Evolutionary conservation across 1,140 invertebrate species (phyloP).

Genomic region (Drosophila bifasciata): DNA sequence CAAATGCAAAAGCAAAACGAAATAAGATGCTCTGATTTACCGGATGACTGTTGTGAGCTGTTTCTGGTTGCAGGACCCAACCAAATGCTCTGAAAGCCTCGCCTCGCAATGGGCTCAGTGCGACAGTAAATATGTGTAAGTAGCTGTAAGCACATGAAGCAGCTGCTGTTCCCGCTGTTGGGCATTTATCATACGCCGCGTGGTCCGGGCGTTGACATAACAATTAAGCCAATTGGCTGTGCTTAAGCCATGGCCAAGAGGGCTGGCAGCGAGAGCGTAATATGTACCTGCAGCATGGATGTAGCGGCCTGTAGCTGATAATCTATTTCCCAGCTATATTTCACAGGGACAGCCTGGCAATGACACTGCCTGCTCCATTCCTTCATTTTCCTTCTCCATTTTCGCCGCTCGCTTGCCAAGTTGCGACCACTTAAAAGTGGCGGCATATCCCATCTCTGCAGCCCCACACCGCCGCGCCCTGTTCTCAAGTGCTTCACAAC

Average conservation of each 20-base stretch:
- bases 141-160: slow-evolving; percentile 36
- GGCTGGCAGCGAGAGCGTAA: background rate
- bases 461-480: too few species aligned
- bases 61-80: slow-evolving; percentile 7
- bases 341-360: slow-evolving; percentile 38
- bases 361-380: slow-evolving; percentile 17
- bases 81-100: slow-evolving; percentile 2
- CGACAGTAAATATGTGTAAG: slow-evolving; percentile 39
- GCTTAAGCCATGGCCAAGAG: slow-evolving; percentile 15
- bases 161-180: slow-evolving; percentile 38
- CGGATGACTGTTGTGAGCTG: slow-evolving; percentile 57
- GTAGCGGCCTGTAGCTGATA: slow-evolving; percentile 15
- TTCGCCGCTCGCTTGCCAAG: slow-evolving; percentile 1
- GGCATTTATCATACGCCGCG: slow-evolving; percentile 64
- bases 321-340: slow-evolving; percentile 48
- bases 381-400: background rate
- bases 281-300: slow-evolving; percentile 9
- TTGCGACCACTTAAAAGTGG: slow-evolving; percentile 13
- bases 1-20: slow-evolving; percentile 47
- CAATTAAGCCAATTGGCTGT: slow-evolving; percentile 66
- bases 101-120: slow-evolving; percentile 22
- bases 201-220: slow-evolving; percentile 64
- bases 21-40: slow-evolving; percentile 46
- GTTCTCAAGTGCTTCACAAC: slow-evolving; percentile 3
- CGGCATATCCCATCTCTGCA: background rate